Percentiles rank a stretch among this genome's conserved stretches.
Conservation (phyloP, 2,113 vertebrate species). For the Poicephalus meyeri region DNA sequence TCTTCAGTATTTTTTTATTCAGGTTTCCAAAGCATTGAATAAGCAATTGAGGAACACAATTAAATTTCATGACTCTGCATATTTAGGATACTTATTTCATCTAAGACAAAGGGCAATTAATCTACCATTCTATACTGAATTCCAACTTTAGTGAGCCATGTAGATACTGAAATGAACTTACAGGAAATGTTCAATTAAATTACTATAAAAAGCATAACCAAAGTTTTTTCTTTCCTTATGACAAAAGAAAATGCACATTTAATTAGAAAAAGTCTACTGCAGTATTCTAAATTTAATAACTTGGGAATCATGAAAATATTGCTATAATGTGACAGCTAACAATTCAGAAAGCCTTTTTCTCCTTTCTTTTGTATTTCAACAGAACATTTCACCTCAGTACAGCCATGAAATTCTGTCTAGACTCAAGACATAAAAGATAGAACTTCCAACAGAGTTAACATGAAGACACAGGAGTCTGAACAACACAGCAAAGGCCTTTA, state of each 20-base stretch:
- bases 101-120: slow-evolving; percentile 89
- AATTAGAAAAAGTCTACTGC: slow-evolving; percentile 52
- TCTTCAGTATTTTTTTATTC: slow-evolving; percentile 65
- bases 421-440: background rate
- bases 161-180: slow-evolving; percentile 82
- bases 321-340: background rate
- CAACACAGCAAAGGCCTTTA: background rate
- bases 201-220: slow-evolving; percentile 76
- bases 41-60: slow-evolving; percentile 84
- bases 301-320: slow-evolving; percentile 25
- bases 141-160: slow-evolving; percentile 83
- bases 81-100: slow-evolving; percentile 86
- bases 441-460: background rate
- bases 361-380: background rate
- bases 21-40: slow-evolving; percentile 78
- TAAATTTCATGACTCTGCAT: slow-evolving; percentile 88
- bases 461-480: background rate
- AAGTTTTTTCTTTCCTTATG: slow-evolving; percentile 47
- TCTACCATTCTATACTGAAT: slow-evolving; percentile 78
- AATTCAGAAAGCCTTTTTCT: background rate
- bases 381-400: background rate
- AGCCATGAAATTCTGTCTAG: background rate
- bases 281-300: slow-evolving; percentile 47
- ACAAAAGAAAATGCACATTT: slow-evolving; percentile 65
- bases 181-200: slow-evolving; percentile 87